Percentiles rank a stretch among this genome's conserved stretches.
Conservation (phyloP, 1,140 invertebrate species). For the Lanistes nyassanus region DNA sequence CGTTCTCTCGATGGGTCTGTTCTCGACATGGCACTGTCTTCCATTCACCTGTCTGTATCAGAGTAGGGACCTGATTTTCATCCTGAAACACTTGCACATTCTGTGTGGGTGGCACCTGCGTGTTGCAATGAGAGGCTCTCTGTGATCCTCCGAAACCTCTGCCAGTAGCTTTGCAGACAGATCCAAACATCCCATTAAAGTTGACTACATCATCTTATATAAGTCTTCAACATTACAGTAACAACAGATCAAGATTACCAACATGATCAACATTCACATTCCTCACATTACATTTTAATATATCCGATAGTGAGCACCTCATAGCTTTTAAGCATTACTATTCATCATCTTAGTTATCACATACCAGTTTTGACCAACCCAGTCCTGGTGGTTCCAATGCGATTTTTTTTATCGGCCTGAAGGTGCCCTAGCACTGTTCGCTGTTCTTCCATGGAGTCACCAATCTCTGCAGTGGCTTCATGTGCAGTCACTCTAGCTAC, state of each 20-base stretch:
- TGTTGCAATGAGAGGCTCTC: no score
- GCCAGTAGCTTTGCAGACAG: no score
- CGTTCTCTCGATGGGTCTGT: conserved; percentile 61
- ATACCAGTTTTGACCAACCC: conserved; percentile 48
- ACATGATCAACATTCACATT: no score
- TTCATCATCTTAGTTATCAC: background rate
- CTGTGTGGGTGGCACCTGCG: no score
- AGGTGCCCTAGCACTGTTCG: conserved; percentile 50
- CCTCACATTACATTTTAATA: no score
- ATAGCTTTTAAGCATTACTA: no score
- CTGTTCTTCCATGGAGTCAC: conserved; percentile 35
- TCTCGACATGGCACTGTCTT: conserved; percentile 39
- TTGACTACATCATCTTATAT: no score
- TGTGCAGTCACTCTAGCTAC: conserved; percentile 41
- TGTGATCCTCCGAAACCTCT: no score
- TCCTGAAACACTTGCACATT: conserved; percentile 47
- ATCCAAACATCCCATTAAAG: no score
- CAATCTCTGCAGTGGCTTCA: conserved; percentile 30
- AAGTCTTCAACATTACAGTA: no score
- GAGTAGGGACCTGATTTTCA: conserved; percentile 45
- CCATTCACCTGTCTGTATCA: conserved; percentile 52
- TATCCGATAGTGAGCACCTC: no score
- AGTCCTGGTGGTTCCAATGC: conserved; percentile 48
- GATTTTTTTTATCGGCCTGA: conserved; percentile 43
- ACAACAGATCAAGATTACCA: no score